Evolutionary conservation across 2,888 invertebrate species (phyloP), one percentile per base, ranked within the genome.

Genomic region (Antheraea assamensis): DNA sequence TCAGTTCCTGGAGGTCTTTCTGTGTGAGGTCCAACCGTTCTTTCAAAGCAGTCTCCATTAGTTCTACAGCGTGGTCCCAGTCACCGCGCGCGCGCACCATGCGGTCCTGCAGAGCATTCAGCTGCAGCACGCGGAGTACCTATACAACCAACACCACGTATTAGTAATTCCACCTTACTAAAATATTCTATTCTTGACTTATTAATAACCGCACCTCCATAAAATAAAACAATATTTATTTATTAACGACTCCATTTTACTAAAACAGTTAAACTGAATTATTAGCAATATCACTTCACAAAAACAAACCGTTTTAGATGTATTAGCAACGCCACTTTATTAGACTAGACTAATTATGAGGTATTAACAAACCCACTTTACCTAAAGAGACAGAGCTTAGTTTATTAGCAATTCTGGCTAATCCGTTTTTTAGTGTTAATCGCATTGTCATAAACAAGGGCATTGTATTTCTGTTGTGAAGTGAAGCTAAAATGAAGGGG

Each of bases 31-130:
- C 90, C 0, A 99, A 93, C 82, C 97, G 97, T 31, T 97, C 97
- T 82, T 95, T 96, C 0, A 99, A 95, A 1, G 98, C 98, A 0
- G 95, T 95, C 88, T 99, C 98, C 90, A 99, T 96, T 88, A 99
- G 99, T 81, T 96, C 95, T 15, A 99, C 97, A 24, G 99, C 99
- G 52, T 96, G 95, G 92, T 99, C 99, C 99, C 99, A 99, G 78
- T 92, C 92, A 15, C 81, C 85, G 7, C 94, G 89, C 17, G 92
- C 84, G 2, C 87, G 83, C 76, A 94, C 94, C 81, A 89, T 88
- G 19, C 93, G 85, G 86, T 94, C 94, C 88, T 99, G 99, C 31
- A 99, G 92, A 0, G 98, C 98, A 90, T 99, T 99, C 75, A 98
- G 90, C 88, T 99, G 99, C 75, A 99, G 97, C 7, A 99, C 98